Evolutionary conservation across 2,888 invertebrate genomes (phyloP), one percentile per base, ranked within the genome.

Genomic region (Clanis bilineata): DNA sequence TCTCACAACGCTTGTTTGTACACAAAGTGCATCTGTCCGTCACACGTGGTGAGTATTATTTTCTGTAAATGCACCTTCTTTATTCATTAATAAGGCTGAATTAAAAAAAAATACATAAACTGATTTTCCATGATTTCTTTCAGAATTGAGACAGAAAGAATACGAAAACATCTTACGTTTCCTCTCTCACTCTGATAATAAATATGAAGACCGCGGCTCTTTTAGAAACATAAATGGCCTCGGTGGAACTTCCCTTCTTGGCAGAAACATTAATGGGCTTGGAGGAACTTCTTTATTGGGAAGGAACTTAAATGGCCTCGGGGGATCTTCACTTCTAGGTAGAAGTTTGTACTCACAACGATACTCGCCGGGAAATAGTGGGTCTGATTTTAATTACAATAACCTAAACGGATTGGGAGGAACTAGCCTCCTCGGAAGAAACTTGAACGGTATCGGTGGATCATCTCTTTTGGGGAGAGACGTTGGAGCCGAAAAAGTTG

Each of bases 121-220:
- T 56, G 18, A n/a, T 45, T 28, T 21, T 25, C 18, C 57, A 56
- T 67, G 44, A 68, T 38, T 62, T 28, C 77, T 91, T 90, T 59
- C 90, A 91, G 91, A 83, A 60, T 77, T 78, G 62, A 82, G 76
- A 68, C 82, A 84, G 71, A 79, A 72, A 44, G 87, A 90, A 32
- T 70, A 85, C 12, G 86, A 86, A 68, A 80, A 88, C 56, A 80
- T 86, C 58, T 64, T 89, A 39, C 78, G 84, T 61, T 85, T 83
- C 69, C 77, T 90, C 6, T 59, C 81, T 32, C 80, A 78, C 66
- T 83, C 85, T 47, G 83, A 85, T 63, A 79, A 75, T 60, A 70
- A 67, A 44, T 68, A 77, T 21, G 78, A 73, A 55, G 78, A 77
- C 4, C 79, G 76, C 54, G 41, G 41, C 4, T 28, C 51, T 18